These are phyloP conservation scores for Drosophila santomea DNA, from an alignment of 1,140 invertebrate genomes.

Conservation along the genomic window DNA sequence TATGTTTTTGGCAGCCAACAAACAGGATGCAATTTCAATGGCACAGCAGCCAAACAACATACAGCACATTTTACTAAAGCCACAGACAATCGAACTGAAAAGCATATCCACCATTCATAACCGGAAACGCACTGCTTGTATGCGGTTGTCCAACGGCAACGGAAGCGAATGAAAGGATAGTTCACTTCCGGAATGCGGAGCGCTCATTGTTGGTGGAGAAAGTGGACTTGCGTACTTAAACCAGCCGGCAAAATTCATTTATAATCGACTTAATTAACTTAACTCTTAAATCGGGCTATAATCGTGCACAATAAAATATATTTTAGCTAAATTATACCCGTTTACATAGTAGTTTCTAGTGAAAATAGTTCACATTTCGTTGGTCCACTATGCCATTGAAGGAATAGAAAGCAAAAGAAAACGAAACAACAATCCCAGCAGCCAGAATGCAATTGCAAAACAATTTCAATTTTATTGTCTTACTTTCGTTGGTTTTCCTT, in stretches of 20 bases:
- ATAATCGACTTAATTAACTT: background rate
- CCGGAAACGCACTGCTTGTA: slow-evolving; percentile 28
- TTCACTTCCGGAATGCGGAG: slow-evolving; percentile 8
- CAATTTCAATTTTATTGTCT: slow-evolving; percentile 28
- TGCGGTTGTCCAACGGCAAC: slow-evolving; percentile 8
- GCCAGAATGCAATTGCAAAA: slow-evolving; percentile 32
- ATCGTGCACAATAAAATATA: no score
- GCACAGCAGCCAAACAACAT: slow-evolving; percentile 2
- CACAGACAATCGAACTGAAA: slow-evolving; percentile 17
- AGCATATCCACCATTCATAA: slow-evolving; percentile 3
- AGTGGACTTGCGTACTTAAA: background rate
- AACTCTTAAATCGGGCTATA: background rate
- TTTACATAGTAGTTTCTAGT: no score
- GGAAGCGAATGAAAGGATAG: slow-evolving; percentile 11
- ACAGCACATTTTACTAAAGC: slow-evolving; percentile 9
- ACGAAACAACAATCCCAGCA: slow-evolving; percentile 1
- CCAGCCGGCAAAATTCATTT: background rate
- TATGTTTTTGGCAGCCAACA: slow-evolving; percentile 7
- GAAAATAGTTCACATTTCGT: slow-evolving; percentile 1
- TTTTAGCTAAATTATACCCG: no score
- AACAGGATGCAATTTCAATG: slow-evolving; percentile 14
- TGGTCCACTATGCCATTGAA: background rate
- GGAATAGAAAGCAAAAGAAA: background rate
- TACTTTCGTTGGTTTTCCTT: slow-evolving; percentile 3
- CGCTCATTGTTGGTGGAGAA: background rate